Conservation (phyloP, 2,888 invertebrate genomes). For the Harmothoe impar region DNA sequence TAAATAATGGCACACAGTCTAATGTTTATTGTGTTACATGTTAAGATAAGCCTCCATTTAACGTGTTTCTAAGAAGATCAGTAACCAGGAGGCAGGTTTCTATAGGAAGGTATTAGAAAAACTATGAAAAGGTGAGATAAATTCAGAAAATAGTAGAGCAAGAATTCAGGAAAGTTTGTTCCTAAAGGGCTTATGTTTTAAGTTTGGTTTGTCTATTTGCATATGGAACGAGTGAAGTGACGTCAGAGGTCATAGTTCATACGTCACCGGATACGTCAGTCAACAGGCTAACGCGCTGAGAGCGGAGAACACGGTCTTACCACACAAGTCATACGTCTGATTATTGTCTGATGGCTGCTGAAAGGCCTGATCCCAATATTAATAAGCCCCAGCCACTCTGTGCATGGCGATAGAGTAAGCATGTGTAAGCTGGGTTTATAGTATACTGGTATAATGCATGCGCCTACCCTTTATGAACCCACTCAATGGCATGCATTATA, state of each 20-base stretch:
- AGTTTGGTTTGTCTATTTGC: neutral
- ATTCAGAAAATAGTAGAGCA: no score
- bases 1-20: neutral
- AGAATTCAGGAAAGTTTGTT: no score
- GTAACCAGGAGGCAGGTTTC: no score
- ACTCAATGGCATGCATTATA: no score
- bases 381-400: neutral
- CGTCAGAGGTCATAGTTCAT: constrained; percentile 31
- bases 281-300: constrained; percentile 44
- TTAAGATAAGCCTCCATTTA: neutral
- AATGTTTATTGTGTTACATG: neutral
- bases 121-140: no score
- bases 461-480: no score
- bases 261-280: constrained; percentile 12
- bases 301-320: constrained; percentile 8
- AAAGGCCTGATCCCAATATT: neutral
- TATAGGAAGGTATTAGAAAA: no score
- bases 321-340: constrained; percentile 50
- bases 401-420: neutral
- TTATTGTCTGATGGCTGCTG: constrained; percentile 41
- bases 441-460: neutral
- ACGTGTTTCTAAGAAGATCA: neutral
- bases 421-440: neutral
- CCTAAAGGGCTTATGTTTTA: neutral
- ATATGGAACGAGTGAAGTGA: constrained; percentile 39